Conservation (phyloP, 2,797 vertebrate genomes). For the Characodon lateralis region DNA sequence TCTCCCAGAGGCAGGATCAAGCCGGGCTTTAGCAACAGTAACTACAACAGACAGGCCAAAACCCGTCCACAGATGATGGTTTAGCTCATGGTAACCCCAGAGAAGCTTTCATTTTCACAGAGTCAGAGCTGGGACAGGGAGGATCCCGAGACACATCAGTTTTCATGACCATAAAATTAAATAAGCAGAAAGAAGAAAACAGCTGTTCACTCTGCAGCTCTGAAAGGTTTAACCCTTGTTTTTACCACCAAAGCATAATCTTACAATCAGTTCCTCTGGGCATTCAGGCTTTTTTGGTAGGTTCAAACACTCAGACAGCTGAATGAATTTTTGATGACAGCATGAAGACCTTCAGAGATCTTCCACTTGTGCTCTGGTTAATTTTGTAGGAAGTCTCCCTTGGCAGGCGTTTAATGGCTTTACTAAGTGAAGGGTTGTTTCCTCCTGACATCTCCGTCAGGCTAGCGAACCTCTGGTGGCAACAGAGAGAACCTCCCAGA, state of each 20-base stretch:
- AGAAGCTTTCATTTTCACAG: constrained; percentile 67
- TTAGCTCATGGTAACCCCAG: constrained; percentile 62
- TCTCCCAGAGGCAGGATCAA: constrained; percentile 76
- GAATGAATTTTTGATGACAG: neutral
- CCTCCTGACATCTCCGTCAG: constrained; percentile 17
- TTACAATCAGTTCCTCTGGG: neutral
- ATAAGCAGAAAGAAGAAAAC: constrained; percentile 14
- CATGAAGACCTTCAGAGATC: neutral
- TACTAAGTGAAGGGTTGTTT: constrained; percentile 17
- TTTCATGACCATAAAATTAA: constrained; percentile 33
- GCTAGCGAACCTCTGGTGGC: neutral
- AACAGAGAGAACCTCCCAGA: constrained; percentile 21
- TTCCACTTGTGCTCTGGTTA: neutral
- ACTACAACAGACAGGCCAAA: constrained; percentile 75
- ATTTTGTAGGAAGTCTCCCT: neutral
- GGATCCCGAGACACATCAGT: constrained; percentile 14
- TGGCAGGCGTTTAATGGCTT: neutral
- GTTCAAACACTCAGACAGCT: neutral
- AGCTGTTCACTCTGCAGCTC: neutral
- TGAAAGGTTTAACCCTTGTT: neutral
- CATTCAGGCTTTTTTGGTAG: neutral
- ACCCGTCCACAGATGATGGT: constrained; percentile 74
- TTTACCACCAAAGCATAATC: neutral
- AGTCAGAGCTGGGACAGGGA: constrained; percentile 22
- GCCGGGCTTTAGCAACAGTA: constrained; percentile 85